Evolutionary conservation across 2,797 vertebrate species (phyloP), one percentile per base, ranked within the genome.

Genomic region (Salarias fasciatus): DNA sequence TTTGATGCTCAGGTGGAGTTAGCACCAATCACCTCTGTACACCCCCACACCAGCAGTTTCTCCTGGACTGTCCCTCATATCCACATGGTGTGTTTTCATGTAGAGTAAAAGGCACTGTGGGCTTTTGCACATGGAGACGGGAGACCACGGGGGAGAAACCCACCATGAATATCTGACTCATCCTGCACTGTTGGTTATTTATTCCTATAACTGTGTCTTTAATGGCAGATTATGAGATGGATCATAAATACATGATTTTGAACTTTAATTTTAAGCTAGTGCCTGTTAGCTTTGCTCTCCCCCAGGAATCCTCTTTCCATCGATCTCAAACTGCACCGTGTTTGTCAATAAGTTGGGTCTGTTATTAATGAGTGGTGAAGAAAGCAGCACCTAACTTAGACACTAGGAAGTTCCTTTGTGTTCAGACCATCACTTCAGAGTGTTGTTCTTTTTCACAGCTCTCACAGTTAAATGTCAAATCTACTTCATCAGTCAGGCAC

Each of bases 241-340:
- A 24, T 3, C 2, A 24, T 3, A 24, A 24, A 2, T 24, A 24
- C 24, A 18, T 3, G 18, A 24, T 18, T 24, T 24, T 24, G 18
- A n/a, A n/a, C n/a, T n/a, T n/a, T n/a, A n/a, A 24, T 3, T 18
- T 24, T 24, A 24, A 24, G 24, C 18, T 24, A 24, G 18, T 24
- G 18, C 18, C 24, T 3, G 24, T 24, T 24, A 18, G n/a, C 37
- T 58, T 46, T 64, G 46, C 29, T 7, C 5, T 24, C 6, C 50
- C 63, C 57, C 55, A 65, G 55, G 45, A 72, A 66, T 63, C 75
- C 63, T 79, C 29, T 69, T 66, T 65, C 47, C 55, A 71, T 28
- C 43, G 3, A 63, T 11, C 43, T 72, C 29, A 28, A 62, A 56
- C 30, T 42, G 18, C 48, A 12, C 44, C n/a, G 43, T 35, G 36